A percentile compares a stretch with the other conserved stretches of the same genome.
Conservation (phyloP, 1,140 invertebrate species). For the Bombus consobrinus region DNA sequence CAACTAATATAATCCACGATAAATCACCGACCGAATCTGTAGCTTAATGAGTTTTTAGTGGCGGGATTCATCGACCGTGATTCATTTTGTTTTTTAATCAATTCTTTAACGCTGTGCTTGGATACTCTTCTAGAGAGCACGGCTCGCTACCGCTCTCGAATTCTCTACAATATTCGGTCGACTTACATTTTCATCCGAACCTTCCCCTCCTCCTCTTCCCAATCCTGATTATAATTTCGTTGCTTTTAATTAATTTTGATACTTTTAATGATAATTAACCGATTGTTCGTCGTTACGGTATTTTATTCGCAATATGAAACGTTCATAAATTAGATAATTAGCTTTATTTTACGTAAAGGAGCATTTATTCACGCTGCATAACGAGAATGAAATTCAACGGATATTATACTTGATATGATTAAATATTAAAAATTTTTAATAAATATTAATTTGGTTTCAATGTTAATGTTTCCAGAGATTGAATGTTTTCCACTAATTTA, state of each 20-base stretch:
- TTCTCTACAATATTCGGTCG: constrained; percentile 54
- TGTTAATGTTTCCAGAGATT: background rate
- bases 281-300: background rate
- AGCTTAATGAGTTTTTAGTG: constrained; percentile 82
- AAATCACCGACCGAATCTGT: constrained; percentile 80
- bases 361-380: background rate
- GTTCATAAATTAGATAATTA: background rate
- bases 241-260: constrained; percentile 46
- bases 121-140: constrained; percentile 47
- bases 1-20: constrained; percentile 80
- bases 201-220: background rate
- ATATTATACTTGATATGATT: background rate
- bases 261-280: background rate
- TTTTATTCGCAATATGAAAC: background rate
- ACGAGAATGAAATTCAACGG: background rate
- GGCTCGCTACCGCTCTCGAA: constrained; percentile 55
- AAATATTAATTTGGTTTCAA: background rate
- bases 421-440: background rate
- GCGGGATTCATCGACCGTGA: constrained; percentile 72
- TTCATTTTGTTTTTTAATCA: constrained; percentile 79
- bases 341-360: background rate
- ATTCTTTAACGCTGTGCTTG: constrained; percentile 78
- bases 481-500: background rate
- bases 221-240: constrained; percentile 40
- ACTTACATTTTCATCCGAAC: constrained; percentile 59